A percentile compares a stretch with the other conserved stretches of the same genome.
These are phyloP conservation scores for Zaprionus africanus DNA, from an alignment of 1,140 invertebrate genomes.

Conservation along the genomic window DNA sequence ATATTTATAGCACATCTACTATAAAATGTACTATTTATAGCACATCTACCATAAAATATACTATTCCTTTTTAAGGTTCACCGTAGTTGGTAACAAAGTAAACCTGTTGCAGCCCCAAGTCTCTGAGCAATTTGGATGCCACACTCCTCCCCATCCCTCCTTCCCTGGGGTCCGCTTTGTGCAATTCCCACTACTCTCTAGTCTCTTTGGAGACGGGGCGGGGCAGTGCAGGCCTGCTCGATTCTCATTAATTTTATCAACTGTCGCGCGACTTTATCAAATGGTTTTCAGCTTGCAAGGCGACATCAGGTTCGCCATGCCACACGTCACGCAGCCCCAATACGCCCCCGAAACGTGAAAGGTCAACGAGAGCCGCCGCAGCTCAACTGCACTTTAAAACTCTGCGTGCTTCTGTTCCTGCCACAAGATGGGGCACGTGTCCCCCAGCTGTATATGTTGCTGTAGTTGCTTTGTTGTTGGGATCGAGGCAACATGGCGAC, in stretches of 20 bases:
- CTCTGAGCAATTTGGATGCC: conserved; percentile 31
- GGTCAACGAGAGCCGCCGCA: conserved; percentile 37
- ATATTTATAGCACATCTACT: neutral
- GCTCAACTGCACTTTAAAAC: conserved; percentile 38
- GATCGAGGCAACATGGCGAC: neutral
- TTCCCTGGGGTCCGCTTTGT: conserved; percentile 28
- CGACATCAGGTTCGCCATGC: conserved; percentile 13
- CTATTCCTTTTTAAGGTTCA: neutral
- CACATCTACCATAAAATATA: neutral
- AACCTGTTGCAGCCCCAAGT: conserved; percentile 17
- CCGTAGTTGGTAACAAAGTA: neutral
- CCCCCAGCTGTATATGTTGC: neutral
- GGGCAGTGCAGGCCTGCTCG: neutral
- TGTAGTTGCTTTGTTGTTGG: neutral
- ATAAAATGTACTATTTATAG: neutral
- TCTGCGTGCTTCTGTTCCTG: conserved; percentile 1
- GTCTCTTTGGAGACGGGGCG: neutral
- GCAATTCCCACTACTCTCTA: conserved; percentile 26
- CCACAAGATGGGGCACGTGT: conserved; percentile 15
- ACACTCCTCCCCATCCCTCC: neutral
- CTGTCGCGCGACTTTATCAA: conserved; percentile 46
- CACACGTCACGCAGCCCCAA: conserved; percentile 1
- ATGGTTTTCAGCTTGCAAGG: conserved; percentile 33
- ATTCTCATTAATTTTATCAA: conserved; percentile 52
- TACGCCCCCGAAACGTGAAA: conserved; percentile 26